These are phyloP conservation scores for Alosa alosa DNA, from an alignment of 2,113 vertebrate genomes.

Conservation along the genomic window DNA sequence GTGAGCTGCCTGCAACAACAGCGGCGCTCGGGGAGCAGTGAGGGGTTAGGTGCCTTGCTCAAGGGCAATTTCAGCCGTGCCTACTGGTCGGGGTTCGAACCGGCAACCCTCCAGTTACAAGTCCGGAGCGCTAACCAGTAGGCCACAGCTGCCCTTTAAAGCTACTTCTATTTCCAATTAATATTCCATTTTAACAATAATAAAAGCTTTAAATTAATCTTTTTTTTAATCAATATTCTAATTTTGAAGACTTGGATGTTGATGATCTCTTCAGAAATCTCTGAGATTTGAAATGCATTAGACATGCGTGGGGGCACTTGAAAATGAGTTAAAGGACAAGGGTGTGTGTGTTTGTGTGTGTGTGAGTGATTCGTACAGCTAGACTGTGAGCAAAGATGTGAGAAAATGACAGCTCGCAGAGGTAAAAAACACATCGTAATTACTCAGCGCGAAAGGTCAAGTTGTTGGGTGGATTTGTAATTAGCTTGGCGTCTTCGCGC, in stretches of 20 bases:
- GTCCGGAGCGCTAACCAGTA: no score
- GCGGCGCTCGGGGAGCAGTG: no score
- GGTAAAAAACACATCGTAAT: constrained; percentile 52
- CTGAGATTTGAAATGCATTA: not conserved
- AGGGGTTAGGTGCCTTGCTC: no score
- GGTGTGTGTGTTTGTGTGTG: not conserved
- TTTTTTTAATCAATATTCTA: no score
- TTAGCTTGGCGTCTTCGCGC: constrained; percentile 65
- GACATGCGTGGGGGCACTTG: not conserved
- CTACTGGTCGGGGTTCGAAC: no score
- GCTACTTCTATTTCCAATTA: no score
- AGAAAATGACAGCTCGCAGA: constrained; percentile 12
- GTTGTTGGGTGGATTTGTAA: constrained; percentile 61
- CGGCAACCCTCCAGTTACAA: no score
- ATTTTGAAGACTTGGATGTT: not conserved
- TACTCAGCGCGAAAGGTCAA: constrained; percentile 65
- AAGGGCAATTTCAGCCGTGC: no score
- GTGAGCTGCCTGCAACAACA: no score
- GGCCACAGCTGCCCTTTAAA: no score
- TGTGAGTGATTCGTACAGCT: not conserved
- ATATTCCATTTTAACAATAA: not conserved
- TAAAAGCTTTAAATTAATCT: no score
- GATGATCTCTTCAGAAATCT: not conserved
- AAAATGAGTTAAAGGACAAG: not conserved
- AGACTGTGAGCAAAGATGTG: constrained; percentile 6